These are phyloP conservation scores for Drosophila virilis DNA, from an alignment of 1,140 invertebrate species.

Conservation along the genomic window DNA sequence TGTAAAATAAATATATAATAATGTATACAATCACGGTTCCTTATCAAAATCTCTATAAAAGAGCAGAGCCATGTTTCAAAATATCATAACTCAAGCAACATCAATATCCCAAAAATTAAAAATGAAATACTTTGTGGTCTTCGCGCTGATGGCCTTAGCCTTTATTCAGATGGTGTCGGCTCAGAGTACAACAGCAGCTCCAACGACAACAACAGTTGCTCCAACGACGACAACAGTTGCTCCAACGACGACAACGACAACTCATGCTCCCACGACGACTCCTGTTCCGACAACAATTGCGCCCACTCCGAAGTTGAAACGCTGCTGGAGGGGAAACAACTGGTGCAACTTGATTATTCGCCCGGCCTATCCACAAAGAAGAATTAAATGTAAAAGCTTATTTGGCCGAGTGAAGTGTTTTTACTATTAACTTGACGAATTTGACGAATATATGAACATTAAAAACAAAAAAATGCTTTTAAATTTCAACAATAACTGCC, in stretches of 20 bases:
- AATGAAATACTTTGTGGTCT: conserved; percentile 17
- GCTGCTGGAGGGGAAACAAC: conserved; percentile 35
- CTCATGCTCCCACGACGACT: too few relatives aligned
- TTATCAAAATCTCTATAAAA: conserved; percentile 25
- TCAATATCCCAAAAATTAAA: background rate
- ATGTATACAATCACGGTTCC: background rate
- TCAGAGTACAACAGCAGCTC: too few relatives aligned
- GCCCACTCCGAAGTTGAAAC: background rate
- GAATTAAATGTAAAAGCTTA: conserved; percentile 8
- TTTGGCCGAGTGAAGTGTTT: conserved; percentile 21
- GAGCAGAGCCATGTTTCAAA: background rate
- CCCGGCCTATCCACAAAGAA: background rate
- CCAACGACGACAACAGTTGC: too few relatives aligned
- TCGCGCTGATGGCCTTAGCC: background rate
- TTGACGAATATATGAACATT: background rate
- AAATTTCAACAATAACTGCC: too few relatives aligned
- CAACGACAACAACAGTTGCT: too few relatives aligned
- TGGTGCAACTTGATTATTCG: conserved; percentile 13
- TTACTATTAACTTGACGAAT: background rate
- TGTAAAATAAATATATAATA: conserved; percentile 9
- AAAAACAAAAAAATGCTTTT: too few relatives aligned
- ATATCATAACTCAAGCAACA: conserved; percentile 1
- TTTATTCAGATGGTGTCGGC: background rate
- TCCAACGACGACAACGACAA: too few relatives aligned
- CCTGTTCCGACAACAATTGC: background rate